Percentiles rank a stretch among this genome's conserved stretches.
Conservation (phyloP, 2,888 invertebrate species). For the Crioceris asparagi region DNA sequence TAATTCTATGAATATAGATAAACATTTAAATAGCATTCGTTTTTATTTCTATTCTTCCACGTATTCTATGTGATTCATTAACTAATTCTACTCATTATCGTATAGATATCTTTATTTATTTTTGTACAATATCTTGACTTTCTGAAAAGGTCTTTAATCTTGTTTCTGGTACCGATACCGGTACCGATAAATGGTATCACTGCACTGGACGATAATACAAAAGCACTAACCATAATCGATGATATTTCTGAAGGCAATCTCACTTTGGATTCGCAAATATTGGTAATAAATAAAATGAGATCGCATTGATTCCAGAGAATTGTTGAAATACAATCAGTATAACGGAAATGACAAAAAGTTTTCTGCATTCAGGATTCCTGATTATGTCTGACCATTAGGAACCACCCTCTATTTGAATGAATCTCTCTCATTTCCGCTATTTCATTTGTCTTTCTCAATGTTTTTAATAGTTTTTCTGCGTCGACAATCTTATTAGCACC, state of each 20-base stretch:
- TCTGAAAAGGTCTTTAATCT: conserved; percentile 77
- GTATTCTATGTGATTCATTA: too few relatives aligned
- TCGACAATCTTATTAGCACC: conserved; percentile 46
- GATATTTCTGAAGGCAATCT: too few relatives aligned
- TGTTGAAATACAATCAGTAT: conserved; percentile 70
- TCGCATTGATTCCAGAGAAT: conserved; percentile 45
- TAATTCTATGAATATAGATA: too few relatives aligned
- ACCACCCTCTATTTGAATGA: too few relatives aligned
- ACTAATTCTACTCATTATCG: neutral
- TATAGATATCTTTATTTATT: conserved; percentile 1
- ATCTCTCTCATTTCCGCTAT: conserved; percentile 45
- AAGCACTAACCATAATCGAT: conserved; percentile 63
- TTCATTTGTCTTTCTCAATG: conserved; percentile 46
- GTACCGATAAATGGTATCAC: conserved; percentile 68
- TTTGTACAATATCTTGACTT: conserved; percentile 53
- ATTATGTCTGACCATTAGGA: conserved; percentile 45
- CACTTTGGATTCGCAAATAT: too few relatives aligned
- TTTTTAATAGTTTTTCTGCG: conserved; percentile 45
- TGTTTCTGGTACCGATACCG: conserved; percentile 78
- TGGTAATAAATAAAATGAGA: conserved; percentile 25
- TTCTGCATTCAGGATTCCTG: conserved; percentile 56
- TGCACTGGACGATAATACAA: conserved; percentile 61
- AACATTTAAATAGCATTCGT: too few relatives aligned
- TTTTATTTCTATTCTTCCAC: too few relatives aligned
- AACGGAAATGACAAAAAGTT: conserved; percentile 61